phyloP scores from a whole-genome alignment of 2,113 vertebrate genomes.

The Rhabdornis inornatus region DNA sequence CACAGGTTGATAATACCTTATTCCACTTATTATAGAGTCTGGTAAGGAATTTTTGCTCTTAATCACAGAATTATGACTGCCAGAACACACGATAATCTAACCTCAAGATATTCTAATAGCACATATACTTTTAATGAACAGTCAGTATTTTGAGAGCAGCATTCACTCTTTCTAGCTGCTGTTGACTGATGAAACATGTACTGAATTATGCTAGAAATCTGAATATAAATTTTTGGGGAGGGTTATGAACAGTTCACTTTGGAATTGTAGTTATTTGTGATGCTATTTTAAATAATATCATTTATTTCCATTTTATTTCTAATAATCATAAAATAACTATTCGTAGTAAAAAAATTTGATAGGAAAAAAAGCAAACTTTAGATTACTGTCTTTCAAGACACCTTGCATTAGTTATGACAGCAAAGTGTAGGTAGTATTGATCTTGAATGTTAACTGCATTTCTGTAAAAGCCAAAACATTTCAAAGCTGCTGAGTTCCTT shows the following conservation, averaged over 20 bases:
- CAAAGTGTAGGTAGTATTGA: background rate
- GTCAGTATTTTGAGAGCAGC: background rate
- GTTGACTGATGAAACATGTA: background rate
- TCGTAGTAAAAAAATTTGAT: background rate
- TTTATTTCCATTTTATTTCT: background rate
- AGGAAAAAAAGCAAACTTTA: background rate
- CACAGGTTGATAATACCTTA: background rate
- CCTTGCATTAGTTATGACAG: background rate
- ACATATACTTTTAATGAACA: background rate
- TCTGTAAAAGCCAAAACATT: background rate
- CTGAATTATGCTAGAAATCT: background rate
- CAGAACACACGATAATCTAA: background rate
- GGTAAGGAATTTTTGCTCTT: background rate
- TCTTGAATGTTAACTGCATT: background rate
- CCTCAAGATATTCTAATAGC: background rate
- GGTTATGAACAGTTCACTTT: background rate
- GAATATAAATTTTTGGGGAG: accelerated
- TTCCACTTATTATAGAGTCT: background rate
- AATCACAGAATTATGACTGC: background rate
- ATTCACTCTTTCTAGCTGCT: background rate
- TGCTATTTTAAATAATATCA: background rate
- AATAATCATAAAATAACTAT: background rate
- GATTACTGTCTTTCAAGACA: background rate
- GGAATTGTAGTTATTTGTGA: background rate
- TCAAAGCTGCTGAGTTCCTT: background rate